A percentile compares a stretch with the other conserved stretches of the same genome.
Conservation (phyloP, 2,113 vertebrate species). For the Misgurnus anguillicaudatus region DNA sequence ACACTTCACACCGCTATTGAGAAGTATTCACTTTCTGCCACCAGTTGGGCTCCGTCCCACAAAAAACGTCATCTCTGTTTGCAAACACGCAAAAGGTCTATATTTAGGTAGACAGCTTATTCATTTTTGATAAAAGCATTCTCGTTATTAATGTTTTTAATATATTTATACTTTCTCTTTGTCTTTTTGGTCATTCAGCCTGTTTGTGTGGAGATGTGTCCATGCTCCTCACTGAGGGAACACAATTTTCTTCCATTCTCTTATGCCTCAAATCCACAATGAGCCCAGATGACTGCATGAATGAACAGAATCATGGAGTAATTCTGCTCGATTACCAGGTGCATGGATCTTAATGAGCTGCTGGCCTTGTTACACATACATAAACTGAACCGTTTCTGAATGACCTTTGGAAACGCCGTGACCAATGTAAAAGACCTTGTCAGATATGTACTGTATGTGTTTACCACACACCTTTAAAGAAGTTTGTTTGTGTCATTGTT, state of each 20-base stretch:
- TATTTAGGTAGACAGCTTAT: too few relatives aligned
- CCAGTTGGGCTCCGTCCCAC: too few relatives aligned
- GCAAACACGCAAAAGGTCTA: too few relatives aligned
- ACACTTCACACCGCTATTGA: too few relatives aligned
- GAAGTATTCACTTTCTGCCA: too few relatives aligned
- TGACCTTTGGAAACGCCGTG: background rate
- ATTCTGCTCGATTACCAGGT: conserved; percentile 66
- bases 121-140: too few relatives aligned
- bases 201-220: conserved; percentile 97
- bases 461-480: background rate
- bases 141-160: too few relatives aligned
- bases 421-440: background rate
- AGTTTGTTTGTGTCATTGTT: conserved; percentile 19
- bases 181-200: conserved; percentile 69
- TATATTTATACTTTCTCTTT: background rate
- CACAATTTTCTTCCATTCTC: conserved; percentile 33
- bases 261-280: conserved; percentile 50
- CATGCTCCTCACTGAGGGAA: conserved; percentile 86
- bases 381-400: conserved; percentile 33
- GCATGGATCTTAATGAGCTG: conserved; percentile 63
- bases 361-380: conserved; percentile 51
- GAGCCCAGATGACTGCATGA: conserved; percentile 11
- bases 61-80: too few relatives aligned
- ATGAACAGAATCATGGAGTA: conserved; percentile 39
- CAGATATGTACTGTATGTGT: conserved; percentile 9